These are phyloP conservation scores for Nettapus auritus DNA, from an alignment of 2,113 vertebrate genomes.

Conservation along the genomic window DNA sequence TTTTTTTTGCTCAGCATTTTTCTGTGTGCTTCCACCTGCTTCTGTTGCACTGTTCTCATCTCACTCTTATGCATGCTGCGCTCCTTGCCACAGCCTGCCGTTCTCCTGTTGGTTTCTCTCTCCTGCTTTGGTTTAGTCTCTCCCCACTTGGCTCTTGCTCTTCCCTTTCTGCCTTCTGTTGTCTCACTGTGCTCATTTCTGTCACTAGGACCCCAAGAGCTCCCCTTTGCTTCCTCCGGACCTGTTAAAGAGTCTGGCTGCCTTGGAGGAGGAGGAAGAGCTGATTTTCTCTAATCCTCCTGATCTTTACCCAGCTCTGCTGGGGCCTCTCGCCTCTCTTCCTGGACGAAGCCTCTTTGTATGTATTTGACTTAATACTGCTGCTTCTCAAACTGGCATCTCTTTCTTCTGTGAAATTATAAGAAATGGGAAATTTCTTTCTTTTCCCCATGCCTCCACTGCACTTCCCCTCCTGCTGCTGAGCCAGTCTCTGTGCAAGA, in stretches of 20 bases:
- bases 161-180: constrained; percentile 64
- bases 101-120: not conserved
- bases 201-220: constrained; percentile 96
- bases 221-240: constrained; percentile 99
- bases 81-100: not conserved
- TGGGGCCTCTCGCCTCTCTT: constrained; percentile 95
- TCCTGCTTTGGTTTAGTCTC: not conserved
- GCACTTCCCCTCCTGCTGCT: not conserved
- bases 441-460: not conserved
- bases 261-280: constrained; percentile 99
- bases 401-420: constrained; percentile 57
- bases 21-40: not conserved
- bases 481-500: not conserved
- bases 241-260: constrained; percentile 99
- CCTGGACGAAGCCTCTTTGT: constrained; percentile 99
- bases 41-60: not conserved
- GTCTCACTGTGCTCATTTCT: constrained; percentile 82
- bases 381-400: constrained; percentile 71
- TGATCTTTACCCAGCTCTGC: constrained; percentile 98
- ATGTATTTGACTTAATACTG: constrained; percentile 88
- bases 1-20: not conserved
- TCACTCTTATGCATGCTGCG: constrained; percentile 36
- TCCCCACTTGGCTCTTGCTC: constrained; percentile 3
- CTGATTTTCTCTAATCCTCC: constrained; percentile 97
- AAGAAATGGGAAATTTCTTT: constrained; percentile 14